phyloP scores from a whole-genome alignment of 92 coral and sea anemone species.

The Epizoanthus illoricatus region DNA sequence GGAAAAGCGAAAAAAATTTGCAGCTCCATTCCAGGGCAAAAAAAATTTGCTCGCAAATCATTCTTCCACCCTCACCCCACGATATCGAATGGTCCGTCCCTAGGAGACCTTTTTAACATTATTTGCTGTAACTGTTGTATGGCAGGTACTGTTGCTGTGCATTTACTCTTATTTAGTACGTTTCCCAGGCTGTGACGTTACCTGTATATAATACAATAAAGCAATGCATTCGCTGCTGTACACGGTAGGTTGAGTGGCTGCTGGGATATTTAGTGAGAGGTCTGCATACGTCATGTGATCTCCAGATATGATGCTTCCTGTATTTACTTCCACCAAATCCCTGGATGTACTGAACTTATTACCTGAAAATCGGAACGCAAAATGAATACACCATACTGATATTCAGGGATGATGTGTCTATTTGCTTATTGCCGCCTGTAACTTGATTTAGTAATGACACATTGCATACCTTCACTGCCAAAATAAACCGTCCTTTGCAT shows the following conservation, averaged over 20 bases:
- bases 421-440: not conserved
- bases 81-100: no score
- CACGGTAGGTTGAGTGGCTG: constrained; percentile 57
- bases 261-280: constrained; percentile 45
- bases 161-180: no score
- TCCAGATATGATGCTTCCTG: constrained; percentile 24
- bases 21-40: no score
- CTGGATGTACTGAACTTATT: constrained; percentile 16
- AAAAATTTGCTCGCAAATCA: no score
- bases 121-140: no score
- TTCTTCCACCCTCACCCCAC: no score
- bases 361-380: not conserved
- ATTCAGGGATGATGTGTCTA: not conserved
- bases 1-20: no score
- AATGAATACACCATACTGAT: not conserved
- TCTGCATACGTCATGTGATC: constrained; percentile 10
- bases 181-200: not conserved
- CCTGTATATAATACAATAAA: constrained; percentile 66
- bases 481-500: constrained; percentile 53
- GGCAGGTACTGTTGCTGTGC: no score
- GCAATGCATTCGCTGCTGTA: constrained; percentile 58
- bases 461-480: constrained; percentile 52
- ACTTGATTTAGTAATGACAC: no score
- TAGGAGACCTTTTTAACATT: no score
- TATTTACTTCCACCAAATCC: constrained; percentile 1